Evolutionary conservation across 2,888 invertebrate genomes (phyloP).

Genomic region (Euplagia quadripunctaria): DNA sequence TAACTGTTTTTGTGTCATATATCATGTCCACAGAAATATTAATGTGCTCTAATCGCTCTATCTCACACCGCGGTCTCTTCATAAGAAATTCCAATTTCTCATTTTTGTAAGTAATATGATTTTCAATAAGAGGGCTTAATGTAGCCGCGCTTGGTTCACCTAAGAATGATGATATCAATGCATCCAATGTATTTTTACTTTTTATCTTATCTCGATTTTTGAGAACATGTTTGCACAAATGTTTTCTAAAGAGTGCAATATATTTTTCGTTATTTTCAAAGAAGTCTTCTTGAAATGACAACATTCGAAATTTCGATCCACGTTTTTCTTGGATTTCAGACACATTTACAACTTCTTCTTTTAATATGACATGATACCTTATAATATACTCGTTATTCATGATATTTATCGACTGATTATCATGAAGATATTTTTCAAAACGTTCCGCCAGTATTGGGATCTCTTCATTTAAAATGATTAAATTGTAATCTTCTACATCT

Average conservation of each 20-base stretch:
- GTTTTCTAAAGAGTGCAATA: conserved; percentile 10
- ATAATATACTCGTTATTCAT: conserved; percentile 33
- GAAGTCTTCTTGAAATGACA: conserved; percentile 30
- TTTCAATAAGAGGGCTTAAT: conserved; percentile 31
- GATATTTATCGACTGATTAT: conserved; percentile 1
- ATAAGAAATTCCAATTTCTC: conserved; percentile 26
- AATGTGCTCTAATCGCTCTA: conserved; percentile 17
- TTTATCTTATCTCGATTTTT: conserved; percentile 3
- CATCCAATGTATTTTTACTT: neutral
- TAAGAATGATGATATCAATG: conserved; percentile 12
- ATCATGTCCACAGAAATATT: conserved; percentile 12
- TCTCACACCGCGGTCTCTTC: conserved; percentile 2
- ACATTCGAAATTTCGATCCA: conserved; percentile 9
- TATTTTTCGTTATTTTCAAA: conserved; percentile 27
- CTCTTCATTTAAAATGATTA: conserved; percentile 27
- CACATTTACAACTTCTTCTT: conserved; percentile 24
- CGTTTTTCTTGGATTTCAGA: conserved; percentile 23
- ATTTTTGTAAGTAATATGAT: conserved; percentile 21
- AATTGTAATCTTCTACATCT: conserved; percentile 24
- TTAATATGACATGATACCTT: conserved; percentile 36
- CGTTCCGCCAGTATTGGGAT: conserved; percentile 22
- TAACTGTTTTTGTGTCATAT: conserved; percentile 26
- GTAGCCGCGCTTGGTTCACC: conserved; percentile 6
- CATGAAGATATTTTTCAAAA: conserved; percentile 23
- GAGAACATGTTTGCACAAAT: conserved; percentile 2